Percentiles rank a stretch among this genome's conserved stretches.
Conservation (phyloP, 2,888 invertebrate genomes). For the Punctoribates punctum region DNA sequence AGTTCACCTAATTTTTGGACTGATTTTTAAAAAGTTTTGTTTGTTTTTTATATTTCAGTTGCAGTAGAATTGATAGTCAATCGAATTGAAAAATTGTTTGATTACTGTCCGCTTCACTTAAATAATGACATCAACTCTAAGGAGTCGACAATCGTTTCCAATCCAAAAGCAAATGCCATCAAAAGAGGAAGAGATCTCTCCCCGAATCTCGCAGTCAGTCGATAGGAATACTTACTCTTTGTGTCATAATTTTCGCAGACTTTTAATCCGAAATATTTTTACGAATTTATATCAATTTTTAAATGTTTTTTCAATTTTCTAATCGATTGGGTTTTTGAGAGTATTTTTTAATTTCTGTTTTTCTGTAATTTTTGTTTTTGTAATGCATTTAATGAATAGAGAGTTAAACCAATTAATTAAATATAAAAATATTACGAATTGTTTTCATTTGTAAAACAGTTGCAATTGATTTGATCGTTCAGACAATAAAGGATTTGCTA, state of each 20-base stretch:
- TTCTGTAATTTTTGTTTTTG: not conserved
- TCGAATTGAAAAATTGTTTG: constrained; percentile 84
- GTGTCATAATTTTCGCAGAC: not conserved
- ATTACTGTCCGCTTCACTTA: constrained; percentile 40
- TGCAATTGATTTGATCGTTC: constrained; percentile 48
- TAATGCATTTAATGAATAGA: not conserved
- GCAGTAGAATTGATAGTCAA: constrained; percentile 96
- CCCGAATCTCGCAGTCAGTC: constrained; percentile 25
- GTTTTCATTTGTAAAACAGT: constrained; percentile 39
- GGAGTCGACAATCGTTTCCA: constrained; percentile 27
- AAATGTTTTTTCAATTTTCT: not conserved
- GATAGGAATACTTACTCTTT: constrained; percentile 18
- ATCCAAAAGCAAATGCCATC: constrained; percentile 7
- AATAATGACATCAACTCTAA: not conserved
- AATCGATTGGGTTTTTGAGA: not conserved
- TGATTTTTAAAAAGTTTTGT: constrained; percentile 11
- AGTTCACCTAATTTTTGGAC: not conserved
- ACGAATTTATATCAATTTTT: not conserved
- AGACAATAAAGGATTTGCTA: constrained; percentile 45
- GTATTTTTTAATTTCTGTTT: not conserved
- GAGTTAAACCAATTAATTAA: not conserved
- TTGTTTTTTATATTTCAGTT: constrained; percentile 66
- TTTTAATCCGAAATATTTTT: not conserved
- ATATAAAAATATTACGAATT: not conserved
- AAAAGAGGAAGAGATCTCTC: constrained; percentile 7